Evolutionary conservation across 1,140 invertebrate genomes (phyloP).

Genomic region (Psilanteris sp.): DNA sequence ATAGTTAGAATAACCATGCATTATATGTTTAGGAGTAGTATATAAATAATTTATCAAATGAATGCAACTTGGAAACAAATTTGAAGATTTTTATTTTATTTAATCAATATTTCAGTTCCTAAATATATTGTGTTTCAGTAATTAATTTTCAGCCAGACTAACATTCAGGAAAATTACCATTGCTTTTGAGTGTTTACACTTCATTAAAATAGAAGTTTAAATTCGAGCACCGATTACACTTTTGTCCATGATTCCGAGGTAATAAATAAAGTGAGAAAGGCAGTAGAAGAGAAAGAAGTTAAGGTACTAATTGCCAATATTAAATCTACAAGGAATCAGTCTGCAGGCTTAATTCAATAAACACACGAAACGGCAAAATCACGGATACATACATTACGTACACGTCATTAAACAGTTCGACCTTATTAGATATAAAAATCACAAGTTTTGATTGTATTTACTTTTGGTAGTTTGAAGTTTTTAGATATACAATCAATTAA

Average conservation of each 20-base stretch:
- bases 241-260: constrained; percentile 4
- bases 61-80: too few relatives aligned
- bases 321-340: constrained; percentile 46
- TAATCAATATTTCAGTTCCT: too few relatives aligned
- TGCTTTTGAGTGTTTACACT: too few relatives aligned
- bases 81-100: too few relatives aligned
- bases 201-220: neutral
- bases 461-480: constrained; percentile 1
- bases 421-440: constrained; percentile 32
- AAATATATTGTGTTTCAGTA: too few relatives aligned
- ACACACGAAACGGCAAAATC: constrained; percentile 23
- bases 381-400: constrained; percentile 31
- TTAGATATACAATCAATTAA: constrained; percentile 8
- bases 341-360: constrained; percentile 19
- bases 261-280: constrained; percentile 13
- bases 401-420: neutral
- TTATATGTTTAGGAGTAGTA: too few relatives aligned
- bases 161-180: too few relatives aligned
- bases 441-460: constrained; percentile 18
- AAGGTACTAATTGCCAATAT: constrained; percentile 55
- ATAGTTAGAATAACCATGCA: too few relatives aligned
- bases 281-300: constrained; percentile 10
- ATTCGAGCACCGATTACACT: neutral
- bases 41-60: too few relatives aligned
- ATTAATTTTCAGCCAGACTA: too few relatives aligned